Evolutionary conservation across 2,113 vertebrate genomes (phyloP).

Genomic region (Cranoglanis bouderius): DNA sequence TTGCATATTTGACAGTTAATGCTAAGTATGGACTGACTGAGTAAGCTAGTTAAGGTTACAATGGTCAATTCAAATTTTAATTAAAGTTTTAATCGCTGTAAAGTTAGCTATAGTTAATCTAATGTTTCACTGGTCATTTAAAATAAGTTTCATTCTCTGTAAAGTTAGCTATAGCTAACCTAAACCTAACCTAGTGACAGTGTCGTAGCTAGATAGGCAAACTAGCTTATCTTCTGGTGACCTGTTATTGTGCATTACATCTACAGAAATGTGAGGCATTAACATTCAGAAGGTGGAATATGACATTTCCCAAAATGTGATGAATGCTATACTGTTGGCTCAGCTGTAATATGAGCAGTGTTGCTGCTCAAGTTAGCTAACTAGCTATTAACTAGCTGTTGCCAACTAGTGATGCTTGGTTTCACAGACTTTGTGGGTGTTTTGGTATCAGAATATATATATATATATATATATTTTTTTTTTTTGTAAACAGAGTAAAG

Average conservation of each 20-base stretch:
- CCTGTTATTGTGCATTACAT: not conserved
- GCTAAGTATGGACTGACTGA: not conserved
- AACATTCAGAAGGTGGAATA: not conserved
- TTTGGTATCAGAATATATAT: too few species aligned
- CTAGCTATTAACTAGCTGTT: not conserved
- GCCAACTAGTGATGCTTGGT: not conserved
- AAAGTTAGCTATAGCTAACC: not conserved
- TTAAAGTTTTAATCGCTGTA: too few species aligned
- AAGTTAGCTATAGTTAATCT: too few species aligned
- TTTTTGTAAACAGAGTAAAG: not conserved
- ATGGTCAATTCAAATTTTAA: too few species aligned
- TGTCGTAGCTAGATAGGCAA: not conserved
- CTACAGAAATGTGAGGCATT: not conserved
- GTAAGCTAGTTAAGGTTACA: not conserved
- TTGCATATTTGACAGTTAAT: not conserved
- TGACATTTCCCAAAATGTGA: not conserved
- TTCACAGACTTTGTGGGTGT: not conserved
- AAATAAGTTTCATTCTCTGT: not conserved
- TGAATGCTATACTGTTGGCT: not conserved
- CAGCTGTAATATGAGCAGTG: not conserved
- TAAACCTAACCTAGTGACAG: not conserved
- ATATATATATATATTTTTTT: too few species aligned
- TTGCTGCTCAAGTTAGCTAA: not conserved
- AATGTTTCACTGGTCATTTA: not conserved
- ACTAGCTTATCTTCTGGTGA: not conserved